Percentiles rank a stretch among this genome's conserved stretches.
These are phyloP conservation scores for Lonchura striata DNA, from an alignment of 2,113 vertebrate genomes.

Conservation along the genomic window DNA sequence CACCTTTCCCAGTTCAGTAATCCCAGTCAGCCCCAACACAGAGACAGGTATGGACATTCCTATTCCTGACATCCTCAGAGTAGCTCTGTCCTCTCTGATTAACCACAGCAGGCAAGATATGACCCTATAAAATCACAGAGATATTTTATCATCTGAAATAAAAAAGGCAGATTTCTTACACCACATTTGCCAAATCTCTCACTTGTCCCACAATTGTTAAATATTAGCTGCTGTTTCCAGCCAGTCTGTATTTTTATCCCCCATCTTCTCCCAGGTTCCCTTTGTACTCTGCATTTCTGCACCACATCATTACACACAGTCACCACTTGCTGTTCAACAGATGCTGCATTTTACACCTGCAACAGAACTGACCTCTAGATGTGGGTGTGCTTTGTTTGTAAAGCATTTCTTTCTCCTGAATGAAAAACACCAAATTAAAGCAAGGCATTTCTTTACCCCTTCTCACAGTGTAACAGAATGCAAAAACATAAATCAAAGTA, in stretches of 20 bases:
- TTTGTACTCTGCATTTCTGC: neutral
- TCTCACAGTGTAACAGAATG: neutral
- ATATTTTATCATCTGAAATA: neutral
- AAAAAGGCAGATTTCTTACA: neutral
- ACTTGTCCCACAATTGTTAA: neutral
- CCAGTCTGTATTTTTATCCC: neutral
- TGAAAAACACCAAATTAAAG: slow-evolving; percentile 4
- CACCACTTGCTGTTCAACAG: slow-evolving; percentile 13
- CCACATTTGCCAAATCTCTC: neutral
- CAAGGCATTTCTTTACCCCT: neutral
- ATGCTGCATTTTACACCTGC: neutral
- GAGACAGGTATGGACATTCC: neutral
- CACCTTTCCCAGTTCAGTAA: neutral
- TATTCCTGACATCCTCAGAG: neutral
- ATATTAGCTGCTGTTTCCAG: neutral
- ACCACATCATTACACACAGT: neutral
- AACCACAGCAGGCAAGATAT: neutral
- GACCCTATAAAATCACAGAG: neutral
- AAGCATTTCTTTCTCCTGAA: neutral
- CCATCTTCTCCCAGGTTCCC: neutral
- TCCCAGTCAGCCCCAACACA: neutral
- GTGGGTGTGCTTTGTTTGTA: neutral
- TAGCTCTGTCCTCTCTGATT: neutral
- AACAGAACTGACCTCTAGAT: slow-evolving; percentile 5
- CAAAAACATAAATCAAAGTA: neutral